Base-by-base conservation (phyloP, 2,888 invertebrate genomes). In the Hypercompe scribonia region DNA sequence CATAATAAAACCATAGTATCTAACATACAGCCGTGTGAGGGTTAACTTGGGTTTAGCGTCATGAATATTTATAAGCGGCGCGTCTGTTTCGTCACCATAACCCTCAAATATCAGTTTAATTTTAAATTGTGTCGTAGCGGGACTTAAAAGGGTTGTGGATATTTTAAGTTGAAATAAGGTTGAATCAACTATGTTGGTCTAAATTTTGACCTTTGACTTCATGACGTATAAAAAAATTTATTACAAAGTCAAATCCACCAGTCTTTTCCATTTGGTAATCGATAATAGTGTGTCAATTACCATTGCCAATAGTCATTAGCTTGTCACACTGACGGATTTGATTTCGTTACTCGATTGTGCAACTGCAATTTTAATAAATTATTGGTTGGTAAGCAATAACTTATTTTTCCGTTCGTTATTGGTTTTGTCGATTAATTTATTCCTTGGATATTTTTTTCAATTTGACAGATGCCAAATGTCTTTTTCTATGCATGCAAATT, bases 1-100 rank as follows among this genome's bases (percentile, higher is more conserved):
- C 76, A 81, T 83, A 81, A 81, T 54, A 54, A 83, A 81, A 79
- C 75, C 78, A 73, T 54, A 83, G 72, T 77, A 73, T 68, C 72
- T 42, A 76, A 75, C 82, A 74, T 77, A 77, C 73, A 61, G 34
- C n/a, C 65, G 74, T 68, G 54, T 31, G 28, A 66, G 79, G 84
- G 80, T 77, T 78, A 75, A 82, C 79, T 77, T 68, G 71, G 64
- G 73, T 74, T 75, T 74, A 76, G 61, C 46, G 46, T 77, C 70
- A 81, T 84, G 74, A 81, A 80, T 79, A 81, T 84, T 83, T 82
- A 84, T 83, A 34, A 70, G 68, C 67, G 63, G 28, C 68, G 71
- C 78, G 74, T 65, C 68, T 46, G 65, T 81, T 76, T 67, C 46
- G 68, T 67, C 65, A 58, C 34, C 63, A 69, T 50, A 64, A 65